Conservation (phyloP, 1,140 invertebrate species). For the Streblospio benedicti region DNA sequence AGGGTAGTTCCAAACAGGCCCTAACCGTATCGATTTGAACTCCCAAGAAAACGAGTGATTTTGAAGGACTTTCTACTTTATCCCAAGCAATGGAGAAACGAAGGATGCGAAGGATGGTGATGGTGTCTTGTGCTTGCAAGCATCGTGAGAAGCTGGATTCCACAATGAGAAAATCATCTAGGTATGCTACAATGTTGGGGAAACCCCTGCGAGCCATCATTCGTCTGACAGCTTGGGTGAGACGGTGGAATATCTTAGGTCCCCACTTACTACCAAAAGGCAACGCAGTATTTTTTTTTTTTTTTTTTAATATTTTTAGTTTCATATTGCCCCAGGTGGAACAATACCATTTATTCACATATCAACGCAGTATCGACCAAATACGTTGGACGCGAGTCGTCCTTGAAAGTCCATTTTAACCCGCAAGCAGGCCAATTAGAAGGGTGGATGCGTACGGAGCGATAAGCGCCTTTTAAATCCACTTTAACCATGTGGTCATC, state of each 20-base stretch:
- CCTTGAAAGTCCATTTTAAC: background rate
- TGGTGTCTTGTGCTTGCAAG: background rate
- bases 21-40: background rate
- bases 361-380: too few relatives aligned
- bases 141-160: conserved; percentile 4
- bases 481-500: conserved; percentile 11
- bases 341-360: too few relatives aligned
- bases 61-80: conserved; percentile 5
- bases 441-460: conserved; percentile 5
- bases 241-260: conserved; percentile 13
- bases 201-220: conserved; percentile 5
- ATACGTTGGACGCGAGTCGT: background rate
- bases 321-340: too few relatives aligned
- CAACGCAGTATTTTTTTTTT: too few relatives aligned
- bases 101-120: background rate
- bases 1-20: background rate
- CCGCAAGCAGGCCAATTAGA: conserved; percentile 5
- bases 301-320: too few relatives aligned
- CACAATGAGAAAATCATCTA: conserved; percentile 18
- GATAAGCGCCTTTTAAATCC: conserved; percentile 14
- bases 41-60: background rate
- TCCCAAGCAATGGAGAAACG: conserved; percentile 14
- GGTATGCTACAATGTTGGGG: conserved; percentile 5
- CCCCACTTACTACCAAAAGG: conserved; percentile 12
- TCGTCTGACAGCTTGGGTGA: conserved; percentile 8